Conservation (phyloP, 2,113 vertebrate genomes). For the Saguinus imperator region DNA sequence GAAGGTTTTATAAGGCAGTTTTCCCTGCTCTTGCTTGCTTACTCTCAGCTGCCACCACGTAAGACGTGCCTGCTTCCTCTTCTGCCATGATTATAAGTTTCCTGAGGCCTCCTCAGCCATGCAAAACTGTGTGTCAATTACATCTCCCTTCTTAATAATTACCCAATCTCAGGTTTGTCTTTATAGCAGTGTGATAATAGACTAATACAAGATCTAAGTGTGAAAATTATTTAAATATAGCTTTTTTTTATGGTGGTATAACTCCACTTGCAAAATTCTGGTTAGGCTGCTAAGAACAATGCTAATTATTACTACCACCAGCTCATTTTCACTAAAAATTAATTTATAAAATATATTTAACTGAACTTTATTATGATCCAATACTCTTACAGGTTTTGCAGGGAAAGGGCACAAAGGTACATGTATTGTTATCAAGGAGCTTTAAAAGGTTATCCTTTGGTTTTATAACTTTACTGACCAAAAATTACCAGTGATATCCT, state of each 20-base stretch:
- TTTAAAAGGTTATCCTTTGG: neutral
- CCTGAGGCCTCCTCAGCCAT: too few species aligned
- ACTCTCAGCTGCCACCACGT: too few species aligned
- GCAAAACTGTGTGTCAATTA: too few species aligned
- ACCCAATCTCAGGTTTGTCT: too few species aligned
- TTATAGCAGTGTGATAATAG: too few species aligned
- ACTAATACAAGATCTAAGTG: neutral
- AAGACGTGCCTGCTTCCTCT: too few species aligned
- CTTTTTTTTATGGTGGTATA: neutral
- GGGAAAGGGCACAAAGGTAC: neutral
- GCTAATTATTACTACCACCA: neutral
- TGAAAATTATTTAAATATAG: neutral
- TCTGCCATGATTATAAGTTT: too few species aligned
- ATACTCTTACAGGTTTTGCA: neutral
- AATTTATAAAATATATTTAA: neutral
- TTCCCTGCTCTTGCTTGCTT: too few species aligned
- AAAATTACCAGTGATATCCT: neutral
- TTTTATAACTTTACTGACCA: neutral
- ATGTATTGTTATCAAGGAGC: neutral
- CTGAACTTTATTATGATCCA: neutral
- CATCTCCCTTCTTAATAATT: too few species aligned
- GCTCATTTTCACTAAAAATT: neutral
- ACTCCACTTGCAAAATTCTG: neutral
- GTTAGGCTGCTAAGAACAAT: neutral
- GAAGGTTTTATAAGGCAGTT: too few species aligned